These are phyloP conservation scores for Stomorhina lunata DNA, from an alignment of 2,888 invertebrate genomes.

Conservation along the genomic window DNA sequence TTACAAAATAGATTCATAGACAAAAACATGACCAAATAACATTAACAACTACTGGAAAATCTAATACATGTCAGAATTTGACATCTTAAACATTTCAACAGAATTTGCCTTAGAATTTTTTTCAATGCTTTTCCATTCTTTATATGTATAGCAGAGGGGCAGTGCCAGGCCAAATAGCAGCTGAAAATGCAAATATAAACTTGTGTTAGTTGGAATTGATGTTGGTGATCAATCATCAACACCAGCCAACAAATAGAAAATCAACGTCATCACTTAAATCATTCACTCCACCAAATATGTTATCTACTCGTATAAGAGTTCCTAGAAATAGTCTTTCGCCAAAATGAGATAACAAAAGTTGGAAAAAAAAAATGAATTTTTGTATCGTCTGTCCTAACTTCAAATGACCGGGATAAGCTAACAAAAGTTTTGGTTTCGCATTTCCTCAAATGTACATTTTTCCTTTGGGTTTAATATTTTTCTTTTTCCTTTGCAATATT, in stretches of 20 bases:
- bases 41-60: slow-evolving; percentile 6
- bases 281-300: too few relatives aligned
- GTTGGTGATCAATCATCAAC: slow-evolving; percentile 60
- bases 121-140: not conserved
- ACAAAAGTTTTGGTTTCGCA: slow-evolving; percentile 49
- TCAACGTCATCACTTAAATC: not conserved
- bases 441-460: slow-evolving; percentile 58
- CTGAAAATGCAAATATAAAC: slow-evolving; percentile 33
- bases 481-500: too few relatives aligned
- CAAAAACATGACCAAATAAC: not conserved
- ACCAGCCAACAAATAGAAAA: not conserved
- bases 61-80: slow-evolving; percentile 60
- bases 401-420: slow-evolving; percentile 43
- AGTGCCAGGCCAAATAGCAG: slow-evolving; percentile 8
- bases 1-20: not conserved
- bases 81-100: slow-evolving; percentile 61
- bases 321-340: too few relatives aligned
- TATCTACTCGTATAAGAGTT: too few relatives aligned
- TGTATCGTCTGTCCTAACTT: slow-evolving; percentile 12
- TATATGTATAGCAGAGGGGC: too few relatives aligned
- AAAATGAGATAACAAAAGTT: slow-evolving; percentile 37
- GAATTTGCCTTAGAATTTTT: not conserved
- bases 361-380: slow-evolving; percentile 45
- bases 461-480: slow-evolving; percentile 7
- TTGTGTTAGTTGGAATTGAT: slow-evolving; percentile 58